Evolutionary conservation across 2,113 vertebrate genomes (phyloP), one percentile per base, ranked within the genome.

Genomic region (Malurus alboscapulatus): DNA sequence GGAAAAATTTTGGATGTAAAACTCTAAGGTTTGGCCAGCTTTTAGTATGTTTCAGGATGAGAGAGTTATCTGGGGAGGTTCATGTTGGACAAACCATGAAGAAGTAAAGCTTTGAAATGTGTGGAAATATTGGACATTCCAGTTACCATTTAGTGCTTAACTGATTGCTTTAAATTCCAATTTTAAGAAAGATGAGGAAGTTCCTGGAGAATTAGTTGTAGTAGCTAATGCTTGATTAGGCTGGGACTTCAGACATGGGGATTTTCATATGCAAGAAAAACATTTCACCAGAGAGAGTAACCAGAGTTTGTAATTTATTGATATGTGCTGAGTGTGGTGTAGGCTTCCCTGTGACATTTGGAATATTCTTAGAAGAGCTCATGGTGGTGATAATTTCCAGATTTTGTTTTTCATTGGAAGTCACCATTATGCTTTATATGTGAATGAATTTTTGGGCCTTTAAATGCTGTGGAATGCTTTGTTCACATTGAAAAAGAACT

Each of bases 391-490:
- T 72, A 5, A 40, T 42, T 90, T 71, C 19, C 26, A 45, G 10
- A 26, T 62, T 73, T 58, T 66, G 5, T 19, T 80, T 85, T 42
- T 65, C 16, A 3, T 4, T 78, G 61, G 16, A 48, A 79, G 27
- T 45, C 17, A 10, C 6, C 3, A 0, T 51, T 72, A 4, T 15
- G 14, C 12, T 72, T 30, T 24, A 3, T n/a, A 4, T 17, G 10
- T 26, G 36, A 76, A 29, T 50, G 19, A 18, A 16, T 67, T 75
- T 24, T 78, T 10, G 9, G 16, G 10, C 36, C 16, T 50, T 20
- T n/a, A 80, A 51, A 6, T 59, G 14, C 16, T 83, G 53, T n/a
- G 50, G 50, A 53, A 63, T 71, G 48, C 16, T 78, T 71, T 81
- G 17, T 44, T 76, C 12, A 11, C 4, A 1, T 47, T 25, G 50